A percentile compares a stretch with the other conserved stretches of the same genome.
phyloP scores from a whole-genome alignment of 2,888 invertebrate species.

The Melinaea menophilus region DNA sequence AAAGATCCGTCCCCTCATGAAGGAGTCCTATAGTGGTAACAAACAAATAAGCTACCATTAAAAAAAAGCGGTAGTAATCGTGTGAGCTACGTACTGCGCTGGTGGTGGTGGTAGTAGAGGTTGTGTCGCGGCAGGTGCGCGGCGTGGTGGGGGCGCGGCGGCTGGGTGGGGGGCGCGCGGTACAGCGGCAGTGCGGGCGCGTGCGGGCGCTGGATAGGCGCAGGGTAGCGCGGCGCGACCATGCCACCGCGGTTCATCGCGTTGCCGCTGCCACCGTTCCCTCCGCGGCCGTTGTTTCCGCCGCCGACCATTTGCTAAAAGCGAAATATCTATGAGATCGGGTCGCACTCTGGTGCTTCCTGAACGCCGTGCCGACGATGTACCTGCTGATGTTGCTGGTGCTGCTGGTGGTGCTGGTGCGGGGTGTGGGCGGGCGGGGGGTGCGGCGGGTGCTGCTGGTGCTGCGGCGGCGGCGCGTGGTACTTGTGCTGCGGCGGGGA shows the following conservation, averaged over 20 bases:
- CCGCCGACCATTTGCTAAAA: slow-evolving; percentile 57
- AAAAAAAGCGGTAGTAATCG: neutral
- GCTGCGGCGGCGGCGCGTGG: slow-evolving; percentile 60
- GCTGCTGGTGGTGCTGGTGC: slow-evolving; percentile 40
- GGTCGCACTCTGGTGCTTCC: slow-evolving; percentile 22
- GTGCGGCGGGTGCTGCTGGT: slow-evolving; percentile 53
- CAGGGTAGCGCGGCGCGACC: slow-evolving; percentile 70
- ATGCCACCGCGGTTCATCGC: slow-evolving; percentile 52
- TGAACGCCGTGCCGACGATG: slow-evolving; percentile 16
- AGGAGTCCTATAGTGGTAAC: neutral
- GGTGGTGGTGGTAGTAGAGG: slow-evolving; percentile 70
- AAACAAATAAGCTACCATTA: neutral
- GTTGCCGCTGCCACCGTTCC: slow-evolving; percentile 46
- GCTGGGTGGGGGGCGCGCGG: slow-evolving; percentile 53
- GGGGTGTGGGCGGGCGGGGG: slow-evolving; percentile 63
- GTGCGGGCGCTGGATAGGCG: slow-evolving; percentile 77
- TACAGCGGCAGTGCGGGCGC: slow-evolving; percentile 62
- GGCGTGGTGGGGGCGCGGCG: slow-evolving; percentile 48
- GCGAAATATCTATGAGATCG: slow-evolving; percentile 17
- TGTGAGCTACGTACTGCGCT: slow-evolving; percentile 62
- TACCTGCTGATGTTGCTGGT: slow-evolving; percentile 37
- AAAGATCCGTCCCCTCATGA: too few species aligned
- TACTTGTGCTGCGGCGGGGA: slow-evolving; percentile 74
- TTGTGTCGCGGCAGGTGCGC: slow-evolving; percentile 44
- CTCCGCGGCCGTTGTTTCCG: slow-evolving; percentile 58